Evolutionary conservation across 2,797 vertebrate genomes (phyloP), one percentile per base, ranked within the genome.

Genomic region (Hypotaenidia okinawae): DNA sequence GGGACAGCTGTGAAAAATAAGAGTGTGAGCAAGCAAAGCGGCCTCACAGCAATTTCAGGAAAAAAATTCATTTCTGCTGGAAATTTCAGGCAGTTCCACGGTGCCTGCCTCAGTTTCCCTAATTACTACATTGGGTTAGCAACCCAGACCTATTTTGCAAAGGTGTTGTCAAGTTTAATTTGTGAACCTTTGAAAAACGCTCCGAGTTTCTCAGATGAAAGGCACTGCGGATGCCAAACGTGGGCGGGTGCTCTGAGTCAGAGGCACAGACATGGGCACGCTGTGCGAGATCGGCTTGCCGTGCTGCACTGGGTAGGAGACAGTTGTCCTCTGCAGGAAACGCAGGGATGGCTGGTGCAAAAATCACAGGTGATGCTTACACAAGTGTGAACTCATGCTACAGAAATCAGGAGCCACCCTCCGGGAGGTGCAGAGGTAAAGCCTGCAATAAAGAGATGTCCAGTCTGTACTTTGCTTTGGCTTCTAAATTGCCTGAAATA

Each of bases 231-330:
- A 94, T 96, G 95, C 96, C 96, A 92, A 70, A 54, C 33, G 55
- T 96, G 96, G 96, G 96, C 78, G 96, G 85, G 63, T 81, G 16
- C 89, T 72, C 19, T 97, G 97, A 97, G 92, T 97, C 96, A 97
- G 92, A 86, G 84, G 75, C 89, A 72, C 7, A 84, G 90, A 45
- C 90, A 72, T 49, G 74, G 87, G 67, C 84, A 85, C 47, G 30
- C 19, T 6, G 79, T 33, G 81, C 30, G 93, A 88, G 93, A 88
- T 84, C 35, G 24, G 62, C 64, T 55, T 35, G 78, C 55, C 41
- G 69, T 61, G 57, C 28, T 7, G 54, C 78, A 9, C 69, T 41
- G 77, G 64, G 89, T 57, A 84, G 85, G 41, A 95, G 85, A 59
- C 85, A 78, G 41, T 62, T 37, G 75, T 83, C 84, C 79, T 85